These are phyloP conservation scores for Onychomys leucogaster DNA, from an alignment of 2,797 vertebrate species.

Conservation along the genomic window DNA sequence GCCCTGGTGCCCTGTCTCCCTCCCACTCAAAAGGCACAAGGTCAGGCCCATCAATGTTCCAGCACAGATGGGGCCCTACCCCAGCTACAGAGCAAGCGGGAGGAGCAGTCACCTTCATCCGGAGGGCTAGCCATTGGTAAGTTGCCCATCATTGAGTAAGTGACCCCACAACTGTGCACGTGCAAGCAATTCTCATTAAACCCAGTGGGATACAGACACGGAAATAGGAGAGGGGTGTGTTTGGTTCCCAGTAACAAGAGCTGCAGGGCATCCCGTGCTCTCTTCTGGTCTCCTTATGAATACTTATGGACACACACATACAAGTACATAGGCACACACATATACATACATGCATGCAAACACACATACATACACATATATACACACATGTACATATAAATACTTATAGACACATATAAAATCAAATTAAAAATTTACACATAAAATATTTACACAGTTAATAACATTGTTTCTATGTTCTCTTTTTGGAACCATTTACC, in stretches of 20 bases:
- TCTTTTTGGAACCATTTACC: constrained; percentile 7
- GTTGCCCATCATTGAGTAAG: background rate
- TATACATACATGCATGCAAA: too few relatives aligned
- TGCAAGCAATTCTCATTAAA: background rate
- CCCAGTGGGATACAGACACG: background rate
- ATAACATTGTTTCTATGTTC: background rate
- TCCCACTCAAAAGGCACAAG: background rate
- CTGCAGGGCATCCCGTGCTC: background rate
- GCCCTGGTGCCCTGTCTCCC: background rate
- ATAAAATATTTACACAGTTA: background rate
- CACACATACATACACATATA: background rate
- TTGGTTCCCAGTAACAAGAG: background rate
- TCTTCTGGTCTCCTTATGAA: background rate
- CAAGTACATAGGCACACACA: background rate
- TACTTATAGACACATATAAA: background rate
- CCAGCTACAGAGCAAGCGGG: background rate
- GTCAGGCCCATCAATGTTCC: too few relatives aligned
- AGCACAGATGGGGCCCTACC: background rate
- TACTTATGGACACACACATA: background rate
- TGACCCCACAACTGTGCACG: background rate
- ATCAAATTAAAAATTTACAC: background rate
- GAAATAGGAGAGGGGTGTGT: background rate
- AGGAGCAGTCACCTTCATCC: background rate
- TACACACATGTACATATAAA: background rate
- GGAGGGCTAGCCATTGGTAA: background rate